Base-by-base conservation (phyloP, 2,797 vertebrate genomes). In the Chiloscyllium punctatum region DNA sequence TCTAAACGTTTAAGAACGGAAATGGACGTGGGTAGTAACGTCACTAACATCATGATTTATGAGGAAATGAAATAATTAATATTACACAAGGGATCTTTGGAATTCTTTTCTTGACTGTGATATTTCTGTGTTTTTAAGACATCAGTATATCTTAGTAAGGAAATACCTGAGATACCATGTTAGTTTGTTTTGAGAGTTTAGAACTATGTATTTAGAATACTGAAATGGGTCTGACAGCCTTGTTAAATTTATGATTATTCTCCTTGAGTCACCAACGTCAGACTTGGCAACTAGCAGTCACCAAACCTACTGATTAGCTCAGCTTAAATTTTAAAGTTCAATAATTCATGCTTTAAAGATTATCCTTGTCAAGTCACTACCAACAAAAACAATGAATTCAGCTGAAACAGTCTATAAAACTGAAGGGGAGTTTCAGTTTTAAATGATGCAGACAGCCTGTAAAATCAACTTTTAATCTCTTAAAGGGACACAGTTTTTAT, bases 321-420 rank as follows among this genome's bases (percentile, higher is more conserved):
- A n/a, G 62, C 53, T 62, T 91, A 91, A 18, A 62, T n/a, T 91
- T 33, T 33, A 95, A 15, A 77, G 48, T 95, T 95, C 94, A 33
- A 95, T 95, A 95, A 95, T 95, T 94, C 69, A 94, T 72, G 42
- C 37, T 95, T 21, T 53, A 95, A 77, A 57, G 94, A 72, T 95
- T 95, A 95, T 74, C 27, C 71, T 53, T 95, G 94, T 95, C 94
- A 77, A 74, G 30, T 33, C 68, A 94, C 48, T 15, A 94, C 69
- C 94, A 95, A 95, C 94, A 95, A 95, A 74, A 94, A 51, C 69
- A 94, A 94, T 6, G 25, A 77, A 77, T 15, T n/a, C 42, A 53
- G 42, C 42, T 95, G 94, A 95, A 95, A 25, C 62, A 90, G 53
- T 94, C 94, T 72, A 74, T 51, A 91, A 84, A 94, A 94, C 25